Conservation (phyloP, 1,140 invertebrate species). For the Uloborus diversus region DNA sequence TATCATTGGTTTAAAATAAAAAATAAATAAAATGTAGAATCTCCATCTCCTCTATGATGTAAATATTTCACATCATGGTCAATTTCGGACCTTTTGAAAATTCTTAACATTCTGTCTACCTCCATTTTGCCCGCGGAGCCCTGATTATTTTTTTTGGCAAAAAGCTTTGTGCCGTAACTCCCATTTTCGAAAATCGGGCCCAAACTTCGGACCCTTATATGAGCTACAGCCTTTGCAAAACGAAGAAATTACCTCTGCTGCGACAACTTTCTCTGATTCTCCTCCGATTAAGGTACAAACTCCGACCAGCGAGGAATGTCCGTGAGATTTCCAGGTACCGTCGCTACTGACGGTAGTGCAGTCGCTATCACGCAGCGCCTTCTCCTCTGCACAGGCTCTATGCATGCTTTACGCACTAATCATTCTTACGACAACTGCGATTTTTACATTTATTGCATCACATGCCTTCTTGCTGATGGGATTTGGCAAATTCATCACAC, state of each 20-base stretch:
- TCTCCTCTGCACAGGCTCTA: neutral
- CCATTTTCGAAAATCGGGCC: neutral
- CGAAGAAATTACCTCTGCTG: conserved; percentile 16
- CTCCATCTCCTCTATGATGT: too few species aligned
- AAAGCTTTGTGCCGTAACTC: neutral
- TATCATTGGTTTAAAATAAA: too few species aligned
- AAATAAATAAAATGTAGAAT: too few species aligned
- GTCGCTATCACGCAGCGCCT: neutral
- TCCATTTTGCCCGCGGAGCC: neutral
- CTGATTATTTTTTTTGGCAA: conserved; percentile 5
- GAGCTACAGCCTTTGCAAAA: conserved; percentile 11
- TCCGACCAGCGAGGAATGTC: neutral
- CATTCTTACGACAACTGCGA: neutral
- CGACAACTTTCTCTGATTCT: neutral
- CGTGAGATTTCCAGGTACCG: neutral
- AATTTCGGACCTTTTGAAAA: too few species aligned
- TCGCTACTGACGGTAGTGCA: neutral
- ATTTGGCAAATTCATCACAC: neutral
- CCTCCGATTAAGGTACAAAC: conserved; percentile 6
- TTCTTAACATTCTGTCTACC: too few species aligned
- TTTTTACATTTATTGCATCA: neutral
- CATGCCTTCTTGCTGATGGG: neutral
- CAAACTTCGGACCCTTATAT: conserved; percentile 12
- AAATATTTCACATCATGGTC: too few species aligned
- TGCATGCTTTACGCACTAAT: neutral